A percentile compares a stretch with the other conserved stretches of the same genome.
These are phyloP conservation scores for Adelges cooleyi DNA, from an alignment of 1,140 invertebrate genomes.

Conservation along the genomic window DNA sequence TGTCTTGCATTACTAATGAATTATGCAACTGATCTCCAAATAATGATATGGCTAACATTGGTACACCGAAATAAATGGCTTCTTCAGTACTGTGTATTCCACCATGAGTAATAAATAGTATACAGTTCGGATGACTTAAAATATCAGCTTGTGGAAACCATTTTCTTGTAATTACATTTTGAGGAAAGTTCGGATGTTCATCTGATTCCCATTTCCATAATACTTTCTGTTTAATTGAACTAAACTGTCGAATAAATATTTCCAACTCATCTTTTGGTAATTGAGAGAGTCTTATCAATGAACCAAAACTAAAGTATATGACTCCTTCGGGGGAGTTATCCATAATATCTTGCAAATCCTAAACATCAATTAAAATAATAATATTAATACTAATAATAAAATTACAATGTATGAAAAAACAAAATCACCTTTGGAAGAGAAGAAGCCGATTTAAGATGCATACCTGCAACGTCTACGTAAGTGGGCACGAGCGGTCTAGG, in stretches of 20 bases:
- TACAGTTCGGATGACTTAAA: constrained; percentile 44
- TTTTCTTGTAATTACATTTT: constrained; percentile 49
- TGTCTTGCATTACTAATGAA: constrained; percentile 34
- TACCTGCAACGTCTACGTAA: constrained; percentile 47
- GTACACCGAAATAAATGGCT: constrained; percentile 41
- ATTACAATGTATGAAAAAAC: neutral
- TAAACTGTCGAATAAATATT: neutral
- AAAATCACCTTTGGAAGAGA: constrained; percentile 31
- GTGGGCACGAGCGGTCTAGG: constrained; percentile 41
- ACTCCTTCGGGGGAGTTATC: constrained; percentile 33
- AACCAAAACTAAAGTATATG: constrained; percentile 34
- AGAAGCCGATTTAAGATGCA: constrained; percentile 40
- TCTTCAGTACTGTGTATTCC: constrained; percentile 45
- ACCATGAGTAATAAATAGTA: constrained; percentile 46
- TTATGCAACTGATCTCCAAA: constrained; percentile 38
- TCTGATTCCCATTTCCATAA: constrained; percentile 63
- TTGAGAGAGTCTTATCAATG: constrained; percentile 2
- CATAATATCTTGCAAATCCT: constrained; percentile 32
- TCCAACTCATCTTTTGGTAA: constrained; percentile 1
- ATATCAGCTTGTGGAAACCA: constrained; percentile 62
- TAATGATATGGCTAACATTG: constrained; percentile 42
- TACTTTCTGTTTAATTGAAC: constrained; percentile 38
- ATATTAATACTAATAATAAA: neutral
- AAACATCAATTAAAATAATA: neutral
- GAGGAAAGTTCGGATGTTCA: constrained; percentile 40